Evolutionary conservation across 2,113 vertebrate species (phyloP).

Genomic region (Pygoscelis antarcticus): DNA sequence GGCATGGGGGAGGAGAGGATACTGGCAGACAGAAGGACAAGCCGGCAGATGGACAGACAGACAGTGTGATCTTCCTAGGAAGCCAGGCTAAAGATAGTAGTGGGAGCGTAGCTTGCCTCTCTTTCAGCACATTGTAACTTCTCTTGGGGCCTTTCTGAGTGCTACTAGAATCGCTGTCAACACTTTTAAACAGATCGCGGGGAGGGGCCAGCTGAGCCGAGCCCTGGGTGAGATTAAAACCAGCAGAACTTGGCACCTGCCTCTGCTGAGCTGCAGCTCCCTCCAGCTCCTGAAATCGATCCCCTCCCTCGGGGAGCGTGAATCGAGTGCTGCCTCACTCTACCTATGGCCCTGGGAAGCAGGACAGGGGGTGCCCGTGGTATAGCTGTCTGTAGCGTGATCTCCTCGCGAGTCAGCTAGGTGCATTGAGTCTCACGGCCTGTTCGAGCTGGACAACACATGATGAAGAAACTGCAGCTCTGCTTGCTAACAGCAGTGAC

Average conservation of each 20-base stretch:
- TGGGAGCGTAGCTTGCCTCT: background rate
- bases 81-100: background rate
- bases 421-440: background rate
- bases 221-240: background rate
- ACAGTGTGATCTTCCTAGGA: background rate
- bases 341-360: background rate
- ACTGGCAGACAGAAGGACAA: background rate
- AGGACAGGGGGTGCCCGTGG: background rate
- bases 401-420: background rate
- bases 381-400: fast-evolving
- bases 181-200: background rate
- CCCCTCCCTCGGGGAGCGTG: background rate
- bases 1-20: fast-evolving
- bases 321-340: background rate
- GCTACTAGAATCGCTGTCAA: constrained; percentile 6
- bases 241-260: background rate
- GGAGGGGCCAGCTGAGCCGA: background rate
- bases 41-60: background rate
- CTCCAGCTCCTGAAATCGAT: background rate
- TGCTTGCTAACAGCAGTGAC: background rate
- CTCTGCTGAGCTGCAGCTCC: background rate
- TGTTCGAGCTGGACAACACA: fast-evolving
- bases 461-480: background rate
- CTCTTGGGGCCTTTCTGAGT: background rate
- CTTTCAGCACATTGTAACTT: background rate